Evolutionary conservation across 1,140 invertebrate species (phyloP), one percentile per base, ranked within the genome.

Genomic region (Nephila pilipes): DNA sequence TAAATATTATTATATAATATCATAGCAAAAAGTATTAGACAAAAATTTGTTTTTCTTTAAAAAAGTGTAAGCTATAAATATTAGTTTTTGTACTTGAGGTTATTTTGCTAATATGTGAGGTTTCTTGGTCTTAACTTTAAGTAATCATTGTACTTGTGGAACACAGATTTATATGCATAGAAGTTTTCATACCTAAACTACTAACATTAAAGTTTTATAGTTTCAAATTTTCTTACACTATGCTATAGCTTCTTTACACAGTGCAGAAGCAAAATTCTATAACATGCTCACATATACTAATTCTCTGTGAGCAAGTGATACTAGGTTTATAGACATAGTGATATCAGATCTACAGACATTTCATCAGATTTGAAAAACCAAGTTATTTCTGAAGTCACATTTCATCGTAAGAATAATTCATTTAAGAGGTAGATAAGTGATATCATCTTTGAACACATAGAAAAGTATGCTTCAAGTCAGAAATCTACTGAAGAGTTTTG

Each of bases 31-130:
- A 60, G 16, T 1, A 60, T 60, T 16, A 46, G 46, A 60, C 20
- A 6, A 60, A 58, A 58, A 22, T 60, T 20, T 60, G 22, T 20
- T 22, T 60, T 60, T 60, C 58, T 20, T 60, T 60, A 20, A 20
- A 18, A 60, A 60, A 60, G 20, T 18, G 22, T 60, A 18, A 60
- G 58, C 22, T 60, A 14, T 20, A 18, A 20, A 60, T 14, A 18
- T 29, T 75, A 36, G 32, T 16, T 18, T 36, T 75, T 75, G 69
- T 75, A 75, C 69, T 75, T 32, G 29, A 75, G 69, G 69, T 75
- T 75, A 75, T 75, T 75, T 75, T 75, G 29, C 14, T 36, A 75
- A 36, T 29, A 65, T 65, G 63, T 75, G 69, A 75, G 69, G 69
- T 75, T 75, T 20, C 16, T 75, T 75, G 69, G 69, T 75, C 69